Evolutionary conservation across 2,113 vertebrate genomes (phyloP).

Genomic region (Saccopteryx bilineata): DNA sequence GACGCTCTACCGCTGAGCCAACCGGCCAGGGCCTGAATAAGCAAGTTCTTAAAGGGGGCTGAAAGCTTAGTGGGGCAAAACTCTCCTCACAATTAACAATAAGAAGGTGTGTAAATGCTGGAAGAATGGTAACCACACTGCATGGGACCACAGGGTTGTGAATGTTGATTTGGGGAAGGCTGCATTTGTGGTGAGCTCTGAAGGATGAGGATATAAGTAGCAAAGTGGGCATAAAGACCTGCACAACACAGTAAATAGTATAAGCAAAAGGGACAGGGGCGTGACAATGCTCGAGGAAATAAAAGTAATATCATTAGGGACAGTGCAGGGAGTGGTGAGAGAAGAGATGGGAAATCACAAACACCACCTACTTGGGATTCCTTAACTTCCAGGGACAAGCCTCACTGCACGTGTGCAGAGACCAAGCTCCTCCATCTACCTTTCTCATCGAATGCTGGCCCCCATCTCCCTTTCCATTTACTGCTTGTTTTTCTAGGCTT

Average conservation of each 20-base stretch:
- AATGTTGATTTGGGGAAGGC: background rate
- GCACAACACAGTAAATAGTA: background rate
- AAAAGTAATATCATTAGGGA: background rate
- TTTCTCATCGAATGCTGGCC: accelerated
- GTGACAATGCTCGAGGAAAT: background rate
- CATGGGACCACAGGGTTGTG: no score
- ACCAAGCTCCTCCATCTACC: background rate
- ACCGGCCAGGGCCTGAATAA: no score
- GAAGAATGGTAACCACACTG: background rate
- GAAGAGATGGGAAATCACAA: background rate
- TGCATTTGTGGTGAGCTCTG: background rate
- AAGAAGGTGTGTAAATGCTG: background rate
- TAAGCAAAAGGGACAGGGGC: background rate
- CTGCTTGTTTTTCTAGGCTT: background rate
- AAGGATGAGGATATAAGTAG: background rate
- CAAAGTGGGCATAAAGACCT: background rate
- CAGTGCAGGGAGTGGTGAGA: background rate
- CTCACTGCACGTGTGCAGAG: background rate
- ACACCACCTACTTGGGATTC: background rate
- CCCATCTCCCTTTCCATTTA: background rate
- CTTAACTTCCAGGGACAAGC: background rate
- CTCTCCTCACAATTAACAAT: background rate
- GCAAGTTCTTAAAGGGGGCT: background rate
- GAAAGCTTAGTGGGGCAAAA: background rate
- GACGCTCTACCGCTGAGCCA: no score